Conservation (phyloP, 2,113 vertebrate species). For the Malurus cyaneus region DNA sequence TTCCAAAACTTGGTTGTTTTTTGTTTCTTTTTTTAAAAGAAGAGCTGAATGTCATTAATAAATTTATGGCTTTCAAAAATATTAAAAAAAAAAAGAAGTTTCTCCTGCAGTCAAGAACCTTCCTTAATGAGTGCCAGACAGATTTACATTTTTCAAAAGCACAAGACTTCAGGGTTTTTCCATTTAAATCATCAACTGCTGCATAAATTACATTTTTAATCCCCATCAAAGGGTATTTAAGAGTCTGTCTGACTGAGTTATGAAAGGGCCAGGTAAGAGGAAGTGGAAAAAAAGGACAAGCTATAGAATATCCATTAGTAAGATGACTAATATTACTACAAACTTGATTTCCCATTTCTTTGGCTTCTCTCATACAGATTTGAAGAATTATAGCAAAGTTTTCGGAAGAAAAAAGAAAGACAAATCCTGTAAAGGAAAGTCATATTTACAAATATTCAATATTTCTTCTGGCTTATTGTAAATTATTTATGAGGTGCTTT, state of each 20-base stretch:
- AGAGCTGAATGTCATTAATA: neutral
- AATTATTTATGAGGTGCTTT: conserved; percentile 8
- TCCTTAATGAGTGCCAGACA: conserved; percentile 41
- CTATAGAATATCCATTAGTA: conserved; percentile 43
- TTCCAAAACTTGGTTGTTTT: neutral
- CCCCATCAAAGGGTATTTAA: conserved; percentile 1
- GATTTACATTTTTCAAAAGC: conserved; percentile 2
- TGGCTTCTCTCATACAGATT: conserved; percentile 17
- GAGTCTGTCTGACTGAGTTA: conserved; percentile 24
- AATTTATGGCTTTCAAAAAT: neutral
- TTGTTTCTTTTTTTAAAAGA: neutral
- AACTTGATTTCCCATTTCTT: conserved; percentile 2
- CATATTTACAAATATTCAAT: neutral
- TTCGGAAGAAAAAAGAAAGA: neutral
- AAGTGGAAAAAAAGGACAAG: conserved; percentile 39
- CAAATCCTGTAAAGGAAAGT: neutral
- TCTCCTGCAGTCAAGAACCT: neutral
- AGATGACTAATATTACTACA: conserved; percentile 25
- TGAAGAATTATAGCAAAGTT: neutral
- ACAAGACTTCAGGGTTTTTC: neutral
- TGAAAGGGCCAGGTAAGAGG: conserved; percentile 22
- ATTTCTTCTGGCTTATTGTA: neutral
- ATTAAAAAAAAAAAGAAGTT: neutral
- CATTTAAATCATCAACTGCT: conserved; percentile 17
- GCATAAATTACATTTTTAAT: conserved; percentile 47